Evolutionary conservation across 2,113 vertebrate species (phyloP).

Genomic region (Marmota monax): DNA sequence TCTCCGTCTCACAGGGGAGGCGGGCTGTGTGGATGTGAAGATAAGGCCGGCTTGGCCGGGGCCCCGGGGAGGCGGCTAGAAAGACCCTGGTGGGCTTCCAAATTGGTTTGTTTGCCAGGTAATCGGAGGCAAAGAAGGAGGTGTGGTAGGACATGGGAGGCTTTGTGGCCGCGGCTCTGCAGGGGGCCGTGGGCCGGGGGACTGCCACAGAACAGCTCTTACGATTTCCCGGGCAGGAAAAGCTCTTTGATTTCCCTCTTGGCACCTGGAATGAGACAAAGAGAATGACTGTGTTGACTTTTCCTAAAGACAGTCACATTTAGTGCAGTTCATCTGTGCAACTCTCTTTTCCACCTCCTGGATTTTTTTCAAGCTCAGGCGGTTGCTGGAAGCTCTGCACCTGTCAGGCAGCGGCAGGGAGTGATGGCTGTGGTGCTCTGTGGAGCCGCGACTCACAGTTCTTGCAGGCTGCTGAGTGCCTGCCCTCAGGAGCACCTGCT

Average conservation of each 20-base stretch:
- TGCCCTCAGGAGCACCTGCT: too few relatives aligned
- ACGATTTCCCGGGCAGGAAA: not conserved
- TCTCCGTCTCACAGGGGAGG: not conserved
- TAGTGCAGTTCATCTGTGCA: accelerated
- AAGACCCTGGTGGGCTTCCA: not conserved
- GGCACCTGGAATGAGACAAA: not conserved
- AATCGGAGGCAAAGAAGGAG: not conserved
- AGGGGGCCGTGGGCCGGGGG: accelerated
- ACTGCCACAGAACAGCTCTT: accelerated
- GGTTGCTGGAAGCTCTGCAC: accelerated
- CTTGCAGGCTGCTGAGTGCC: too few relatives aligned
- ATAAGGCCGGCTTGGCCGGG: not conserved
- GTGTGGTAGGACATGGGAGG: accelerated
- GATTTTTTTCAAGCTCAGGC: too few relatives aligned
- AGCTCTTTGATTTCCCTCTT: not conserved
- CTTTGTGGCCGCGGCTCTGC: not conserved
- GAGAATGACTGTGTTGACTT: not conserved
- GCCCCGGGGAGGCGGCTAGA: constrained; percentile 33
- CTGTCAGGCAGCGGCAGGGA: accelerated
- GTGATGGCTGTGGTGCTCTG: accelerated
- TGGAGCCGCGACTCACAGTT: accelerated
- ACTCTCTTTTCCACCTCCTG: not conserved
- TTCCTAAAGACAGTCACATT: not conserved
- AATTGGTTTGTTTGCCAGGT: constrained; percentile 55
- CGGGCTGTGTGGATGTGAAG: not conserved